A percentile compares a stretch with the other conserved stretches of the same genome.
phyloP scores from a whole-genome alignment of 2,888 invertebrate species.

The Cancer borealis region DNA sequence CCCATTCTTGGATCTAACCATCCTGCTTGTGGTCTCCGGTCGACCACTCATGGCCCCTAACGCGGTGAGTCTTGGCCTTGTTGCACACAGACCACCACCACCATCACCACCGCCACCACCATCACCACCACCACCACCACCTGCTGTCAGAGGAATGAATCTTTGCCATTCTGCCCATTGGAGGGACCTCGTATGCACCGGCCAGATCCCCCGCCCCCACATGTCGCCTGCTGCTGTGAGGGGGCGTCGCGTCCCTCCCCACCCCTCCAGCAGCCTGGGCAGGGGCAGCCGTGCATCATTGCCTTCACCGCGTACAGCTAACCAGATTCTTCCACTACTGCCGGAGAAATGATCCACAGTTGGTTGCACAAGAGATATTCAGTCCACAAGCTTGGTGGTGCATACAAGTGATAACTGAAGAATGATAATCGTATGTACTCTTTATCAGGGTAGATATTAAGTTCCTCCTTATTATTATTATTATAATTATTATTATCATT shows the following conservation, averaged over 20 bases:
- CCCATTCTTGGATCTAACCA: conserved; percentile 61
- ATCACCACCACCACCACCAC: background rate
- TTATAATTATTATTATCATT: conserved; percentile 2
- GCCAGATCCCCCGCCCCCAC: conserved; percentile 45
- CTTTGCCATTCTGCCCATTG: conserved; percentile 41
- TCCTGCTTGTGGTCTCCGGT: background rate
- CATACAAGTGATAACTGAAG: conserved; percentile 75
- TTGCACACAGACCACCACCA: conserved; percentile 56
- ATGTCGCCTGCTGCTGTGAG: background rate
- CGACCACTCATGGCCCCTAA: background rate
- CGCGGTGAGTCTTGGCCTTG: conserved; percentile 65
- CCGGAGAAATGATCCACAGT: conserved; percentile 56
- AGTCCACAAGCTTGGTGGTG: conserved; percentile 70
- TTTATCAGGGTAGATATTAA: conserved; percentile 77
- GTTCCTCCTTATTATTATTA: conserved; percentile 73
- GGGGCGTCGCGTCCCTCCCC: conserved; percentile 16
- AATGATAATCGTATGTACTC: conserved; percentile 76
- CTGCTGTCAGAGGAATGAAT: background rate
- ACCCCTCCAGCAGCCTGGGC: background rate
- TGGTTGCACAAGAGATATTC: conserved; percentile 64
- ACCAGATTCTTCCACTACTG: conserved; percentile 64
- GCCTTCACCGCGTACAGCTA: conserved; percentile 72
- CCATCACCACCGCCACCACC: background rate
- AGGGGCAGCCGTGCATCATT: conserved; percentile 61
- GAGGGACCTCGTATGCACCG: conserved; percentile 70